phyloP scores from a whole-genome alignment of 2,888 invertebrate species.

The Lamellibrachia columna region DNA sequence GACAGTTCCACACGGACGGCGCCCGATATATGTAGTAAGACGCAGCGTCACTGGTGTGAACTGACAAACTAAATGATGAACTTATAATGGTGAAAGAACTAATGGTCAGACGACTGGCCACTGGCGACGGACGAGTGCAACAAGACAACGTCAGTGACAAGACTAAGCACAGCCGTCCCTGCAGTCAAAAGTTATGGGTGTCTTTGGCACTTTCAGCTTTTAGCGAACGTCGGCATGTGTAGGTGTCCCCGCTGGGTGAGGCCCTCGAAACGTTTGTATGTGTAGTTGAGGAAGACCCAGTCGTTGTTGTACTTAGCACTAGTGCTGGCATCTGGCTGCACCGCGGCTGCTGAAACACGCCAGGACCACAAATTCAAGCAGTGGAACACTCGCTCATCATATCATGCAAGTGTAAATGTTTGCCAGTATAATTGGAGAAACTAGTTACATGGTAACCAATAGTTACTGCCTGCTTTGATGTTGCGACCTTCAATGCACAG shows the following conservation, averaged over 20 bases:
- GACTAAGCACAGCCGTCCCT: neutral
- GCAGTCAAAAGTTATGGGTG: neutral
- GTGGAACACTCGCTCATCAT: too few species aligned
- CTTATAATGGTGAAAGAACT: neutral
- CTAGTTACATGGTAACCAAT: too few species aligned
- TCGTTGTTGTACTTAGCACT: conserved; percentile 75
- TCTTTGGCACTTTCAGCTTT: neutral
- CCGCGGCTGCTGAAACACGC: conserved; percentile 30
- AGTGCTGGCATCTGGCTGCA: conserved; percentile 32
- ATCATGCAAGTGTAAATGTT: too few species aligned
- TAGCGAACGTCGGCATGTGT: conserved; percentile 17
- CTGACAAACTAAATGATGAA: neutral
- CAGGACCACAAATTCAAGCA: too few species aligned
- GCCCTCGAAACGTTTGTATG: conserved; percentile 98
- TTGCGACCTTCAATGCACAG: too few species aligned
- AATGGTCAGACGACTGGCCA: neutral
- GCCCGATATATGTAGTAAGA: neutral
- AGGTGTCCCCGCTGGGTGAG: conserved; percentile 82
- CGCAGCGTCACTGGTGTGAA: neutral
- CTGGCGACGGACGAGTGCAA: neutral
- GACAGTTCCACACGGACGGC: neutral
- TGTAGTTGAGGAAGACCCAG: conserved; percentile 99
- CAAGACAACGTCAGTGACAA: neutral
- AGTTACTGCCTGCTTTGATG: too few species aligned
- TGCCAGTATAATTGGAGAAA: too few species aligned